These are phyloP conservation scores for Cheilosia vulpina DNA, from an alignment of 2,888 invertebrate genomes.

Conservation along the genomic window DNA sequence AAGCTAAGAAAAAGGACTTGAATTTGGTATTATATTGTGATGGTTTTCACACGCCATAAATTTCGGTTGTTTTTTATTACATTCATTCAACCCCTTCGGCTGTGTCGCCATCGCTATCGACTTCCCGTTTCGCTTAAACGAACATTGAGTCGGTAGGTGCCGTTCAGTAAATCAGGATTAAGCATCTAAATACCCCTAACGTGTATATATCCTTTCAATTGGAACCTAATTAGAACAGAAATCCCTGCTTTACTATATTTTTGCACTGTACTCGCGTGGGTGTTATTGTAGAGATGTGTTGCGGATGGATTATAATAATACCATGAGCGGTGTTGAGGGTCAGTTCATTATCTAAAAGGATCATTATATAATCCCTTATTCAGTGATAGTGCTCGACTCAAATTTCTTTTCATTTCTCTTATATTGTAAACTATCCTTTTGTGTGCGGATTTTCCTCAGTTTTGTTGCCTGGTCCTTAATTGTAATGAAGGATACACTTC, in stretches of 20 bases:
- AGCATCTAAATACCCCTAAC: constrained; percentile 9
- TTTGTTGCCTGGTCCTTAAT: not conserved
- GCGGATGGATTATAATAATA: not conserved
- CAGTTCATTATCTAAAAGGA: constrained; percentile 32
- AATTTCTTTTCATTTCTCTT: constrained; percentile 13
- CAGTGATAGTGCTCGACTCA: not conserved
- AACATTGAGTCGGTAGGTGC: constrained; percentile 1
- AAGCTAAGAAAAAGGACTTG: not conserved
- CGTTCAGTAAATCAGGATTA: constrained; percentile 28
- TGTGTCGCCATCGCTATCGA: not conserved
- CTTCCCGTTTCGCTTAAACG: not conserved
- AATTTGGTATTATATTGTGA: constrained; percentile 7
- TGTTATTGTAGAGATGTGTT: not conserved
- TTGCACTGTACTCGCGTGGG: not conserved
- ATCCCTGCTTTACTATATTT: constrained; percentile 13
- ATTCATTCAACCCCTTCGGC: not conserved
- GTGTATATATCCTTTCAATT: constrained; percentile 27
- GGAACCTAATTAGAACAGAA: constrained; percentile 42
- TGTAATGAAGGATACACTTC: constrained; percentile 1
- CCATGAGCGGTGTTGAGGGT: not conserved
- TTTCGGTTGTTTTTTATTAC: not conserved
- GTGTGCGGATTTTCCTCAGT: not conserved
- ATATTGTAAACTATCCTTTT: constrained; percentile 15
- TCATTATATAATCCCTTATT: not conserved
- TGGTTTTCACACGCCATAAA: constrained; percentile 7